Evolutionary conservation across 2,888 invertebrate species (phyloP).

Genomic region (Caenorhabditis zanzibari): DNA sequence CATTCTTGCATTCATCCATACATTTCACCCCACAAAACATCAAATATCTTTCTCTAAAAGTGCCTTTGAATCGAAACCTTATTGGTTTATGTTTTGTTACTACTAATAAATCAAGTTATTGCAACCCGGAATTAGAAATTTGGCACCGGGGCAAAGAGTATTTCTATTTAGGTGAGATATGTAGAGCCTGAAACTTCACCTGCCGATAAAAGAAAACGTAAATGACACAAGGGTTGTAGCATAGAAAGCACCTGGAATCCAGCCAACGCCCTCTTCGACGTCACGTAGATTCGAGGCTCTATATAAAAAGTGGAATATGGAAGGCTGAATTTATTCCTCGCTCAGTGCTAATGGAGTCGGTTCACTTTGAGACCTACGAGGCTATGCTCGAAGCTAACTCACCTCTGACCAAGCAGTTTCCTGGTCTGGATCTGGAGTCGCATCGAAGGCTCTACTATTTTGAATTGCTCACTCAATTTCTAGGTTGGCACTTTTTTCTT

Average conservation of each 20-base stretch:
- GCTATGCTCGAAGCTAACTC: conserved; percentile 6
- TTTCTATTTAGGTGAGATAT: conserved; percentile 26
- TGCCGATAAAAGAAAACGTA: neutral
- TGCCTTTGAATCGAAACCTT: conserved; percentile 40
- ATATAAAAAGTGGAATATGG: conserved; percentile 13
- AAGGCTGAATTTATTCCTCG: neutral
- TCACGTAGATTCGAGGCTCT: conserved; percentile 4
- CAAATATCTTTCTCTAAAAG: conserved; percentile 8
- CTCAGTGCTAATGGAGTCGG: conserved; percentile 42
- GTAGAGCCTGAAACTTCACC: conserved; percentile 23
- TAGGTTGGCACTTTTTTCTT: conserved; percentile 14
- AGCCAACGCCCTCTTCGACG: conserved; percentile 27
- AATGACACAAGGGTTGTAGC: conserved; percentile 23
- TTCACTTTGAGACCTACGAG: conserved; percentile 26
- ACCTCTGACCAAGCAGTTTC: conserved; percentile 10
- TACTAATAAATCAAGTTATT: conserved; percentile 20
- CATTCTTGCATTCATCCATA: conserved; percentile 1
- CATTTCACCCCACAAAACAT: conserved; percentile 30
- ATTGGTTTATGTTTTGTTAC: conserved; percentile 4
- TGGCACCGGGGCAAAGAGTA: neutral
- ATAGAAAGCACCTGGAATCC: conserved; percentile 35
- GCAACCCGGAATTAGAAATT: conserved; percentile 25
- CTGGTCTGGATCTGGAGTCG: neutral
- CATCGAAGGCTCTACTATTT: conserved; percentile 15
- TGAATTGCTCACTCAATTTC: conserved; percentile 6